Base-by-base conservation (phyloP, 2,797 vertebrate genomes). In the Halcyon smyrnensis region DNA sequence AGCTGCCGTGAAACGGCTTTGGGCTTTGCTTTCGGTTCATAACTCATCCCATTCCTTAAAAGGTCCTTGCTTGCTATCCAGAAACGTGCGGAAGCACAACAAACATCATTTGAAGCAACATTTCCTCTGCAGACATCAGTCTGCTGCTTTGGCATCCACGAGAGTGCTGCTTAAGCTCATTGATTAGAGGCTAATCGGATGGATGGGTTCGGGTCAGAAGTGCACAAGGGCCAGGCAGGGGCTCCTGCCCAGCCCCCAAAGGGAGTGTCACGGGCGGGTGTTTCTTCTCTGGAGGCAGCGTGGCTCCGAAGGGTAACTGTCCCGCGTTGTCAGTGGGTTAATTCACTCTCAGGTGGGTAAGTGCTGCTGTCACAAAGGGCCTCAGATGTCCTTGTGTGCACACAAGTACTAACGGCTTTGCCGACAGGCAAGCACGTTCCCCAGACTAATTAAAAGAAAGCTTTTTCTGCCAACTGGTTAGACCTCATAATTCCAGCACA, bases 371-470 rank as follows among this genome's bases (percentile, higher is more conserved):
- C 6, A 0, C 2, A 1, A 56, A 87, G 70, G 30, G 45, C 34
- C 57, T 75, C 50, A n/a, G 1, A 53, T 25, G 13, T 50, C 71
- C 46, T 63, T 81, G 28, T 11, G 39, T 4, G 15, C 25, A 11
- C 51, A n/a, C 36, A 53, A 59, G 63, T 37, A 34, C 79, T 69
- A 34, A 69, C 27, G 70, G 73, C 67, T 84, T 54, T 3, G 2
- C 1, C 8, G 83, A 56, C 63, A 73, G 87, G 74, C 34, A 5
- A 74, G 60, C 1, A 0, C 6, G 24, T 34, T 90, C 51, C 37
- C 37, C 89, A 27, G 3, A 62, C 94, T 95, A 90, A 96, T 92
- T 92, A 95, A 95, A 95, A 95, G 74, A 12, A 84, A 95, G 80
- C 68, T 63, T 91, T 91, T 94, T 71, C 76, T 91, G 87, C 87